phyloP scores from a whole-genome alignment of 1,140 invertebrate genomes.

The Drosophila equinoxialis region DNA sequence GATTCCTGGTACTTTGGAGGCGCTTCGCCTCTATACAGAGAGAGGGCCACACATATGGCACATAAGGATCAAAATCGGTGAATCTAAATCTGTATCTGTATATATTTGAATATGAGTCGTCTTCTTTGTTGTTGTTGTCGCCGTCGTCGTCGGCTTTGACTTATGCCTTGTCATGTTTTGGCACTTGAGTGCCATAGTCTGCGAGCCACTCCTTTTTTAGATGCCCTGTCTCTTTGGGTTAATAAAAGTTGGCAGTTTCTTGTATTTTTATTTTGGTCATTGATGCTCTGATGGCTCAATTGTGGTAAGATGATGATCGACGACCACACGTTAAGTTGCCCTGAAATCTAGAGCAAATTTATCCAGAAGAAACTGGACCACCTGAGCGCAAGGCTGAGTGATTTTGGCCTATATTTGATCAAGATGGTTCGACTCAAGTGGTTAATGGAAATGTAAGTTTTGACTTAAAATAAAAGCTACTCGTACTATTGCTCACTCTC shows the following conservation, averaged over 20 bases:
- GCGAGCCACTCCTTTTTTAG: slow-evolving; percentile 49
- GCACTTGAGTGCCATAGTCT: slow-evolving; percentile 66
- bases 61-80: slow-evolving; percentile 53
- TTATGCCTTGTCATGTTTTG: slow-evolving; percentile 76
- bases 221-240: slow-evolving; percentile 49
- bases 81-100: slow-evolving; percentile 14
- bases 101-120: slow-evolving; percentile 14
- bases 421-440: too few species aligned
- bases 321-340: slow-evolving; percentile 70
- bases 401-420: slow-evolving; percentile 2
- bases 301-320: slow-evolving; percentile 26
- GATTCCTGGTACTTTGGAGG: slow-evolving; percentile 77
- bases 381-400: background rate
- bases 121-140: background rate
- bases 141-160: slow-evolving; percentile 29
- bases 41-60: slow-evolving; percentile 62
- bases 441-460: too few species aligned
- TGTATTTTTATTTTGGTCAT: slow-evolving; percentile 40
- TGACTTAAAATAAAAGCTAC: too few species aligned
- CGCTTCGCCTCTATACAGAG: slow-evolving; percentile 48
- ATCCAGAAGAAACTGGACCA: background rate
- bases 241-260: slow-evolving; percentile 70
- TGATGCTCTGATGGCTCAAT: slow-evolving; percentile 74
- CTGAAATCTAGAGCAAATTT: slow-evolving; percentile 63
- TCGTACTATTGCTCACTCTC: background rate